Percentiles rank a stretch among this genome's conserved stretches.
Conservation (phyloP, 2,797 vertebrate species). For the Pangasius macronema region DNA sequence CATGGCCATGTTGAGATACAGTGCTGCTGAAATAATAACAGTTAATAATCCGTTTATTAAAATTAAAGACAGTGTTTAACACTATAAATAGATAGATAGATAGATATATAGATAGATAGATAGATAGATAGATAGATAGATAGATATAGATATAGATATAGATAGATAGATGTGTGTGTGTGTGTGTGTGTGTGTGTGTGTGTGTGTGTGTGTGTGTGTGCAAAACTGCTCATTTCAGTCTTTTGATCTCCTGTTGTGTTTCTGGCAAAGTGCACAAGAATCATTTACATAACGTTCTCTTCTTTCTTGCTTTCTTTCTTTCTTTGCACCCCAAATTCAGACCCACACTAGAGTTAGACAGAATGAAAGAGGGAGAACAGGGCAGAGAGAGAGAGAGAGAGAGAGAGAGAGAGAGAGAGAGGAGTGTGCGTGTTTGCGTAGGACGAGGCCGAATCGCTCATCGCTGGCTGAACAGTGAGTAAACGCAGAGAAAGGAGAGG, state of each 20-base stretch:
- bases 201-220: conserved; percentile 3
- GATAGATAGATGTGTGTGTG: not conserved
- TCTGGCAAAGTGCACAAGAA: conserved; percentile 4
- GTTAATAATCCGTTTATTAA: not conserved
- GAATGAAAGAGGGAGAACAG: conserved; percentile 30
- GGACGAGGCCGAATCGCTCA: conserved; percentile 44
- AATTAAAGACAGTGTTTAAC: not conserved
- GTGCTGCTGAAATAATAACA: not conserved
- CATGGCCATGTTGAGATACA: not conserved
- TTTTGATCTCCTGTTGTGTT: not conserved
- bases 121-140: too few relatives aligned
- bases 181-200: conserved; percentile 17
- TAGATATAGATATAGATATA: too few relatives aligned
- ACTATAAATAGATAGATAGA: too few relatives aligned
- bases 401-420: not conserved
- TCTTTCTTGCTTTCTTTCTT: not conserved
- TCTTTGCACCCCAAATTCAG: not conserved
- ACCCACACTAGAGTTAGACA: not conserved
- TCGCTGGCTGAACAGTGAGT: conserved; percentile 51
- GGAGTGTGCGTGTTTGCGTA: conserved; percentile 60
- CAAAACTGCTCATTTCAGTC: conserved; percentile 4
- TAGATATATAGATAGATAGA: too few relatives aligned
- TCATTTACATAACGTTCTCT: not conserved
- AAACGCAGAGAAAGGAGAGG: conserved; percentile 68
- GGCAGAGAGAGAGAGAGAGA: not conserved